These are phyloP conservation scores for Asteroscopus sphinx DNA, from an alignment of 2,888 invertebrate genomes.

Conservation along the genomic window DNA sequence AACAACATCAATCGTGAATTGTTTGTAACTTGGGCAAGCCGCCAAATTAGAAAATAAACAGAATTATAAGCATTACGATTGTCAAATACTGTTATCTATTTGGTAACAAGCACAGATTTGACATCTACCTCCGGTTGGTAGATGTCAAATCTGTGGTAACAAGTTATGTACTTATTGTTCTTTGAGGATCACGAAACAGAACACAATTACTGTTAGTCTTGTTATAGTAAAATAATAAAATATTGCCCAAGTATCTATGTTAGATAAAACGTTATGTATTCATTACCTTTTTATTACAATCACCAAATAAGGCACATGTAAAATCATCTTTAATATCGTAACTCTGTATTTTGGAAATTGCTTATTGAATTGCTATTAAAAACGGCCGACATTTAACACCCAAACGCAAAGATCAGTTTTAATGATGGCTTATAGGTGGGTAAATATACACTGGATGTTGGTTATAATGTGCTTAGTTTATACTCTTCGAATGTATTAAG, in stretches of 20 bases:
- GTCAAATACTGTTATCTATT: not conserved
- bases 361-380: slow-evolving; percentile 3
- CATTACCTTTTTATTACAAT: not conserved
- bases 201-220: too few species aligned
- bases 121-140: too few species aligned
- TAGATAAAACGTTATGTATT: not conserved
- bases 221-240: not conserved
- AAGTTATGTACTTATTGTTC: slow-evolving; percentile 3
- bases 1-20: slow-evolving; percentile 13
- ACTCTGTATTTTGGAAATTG: not conserved
- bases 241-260: too few species aligned
- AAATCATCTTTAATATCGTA: not conserved
- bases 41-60: not conserved
- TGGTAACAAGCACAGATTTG: too few species aligned
- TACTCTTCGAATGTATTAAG: not conserved
- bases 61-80: not conserved
- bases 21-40: slow-evolving; percentile 9
- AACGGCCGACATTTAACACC: not conserved
- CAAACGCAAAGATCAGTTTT: not conserved
- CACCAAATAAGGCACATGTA: not conserved
- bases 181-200: not conserved
- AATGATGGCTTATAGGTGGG: not conserved
- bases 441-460: not conserved
- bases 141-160: not conserved
- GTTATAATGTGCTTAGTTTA: slow-evolving; percentile 1